phyloP scores from a whole-genome alignment of 2,797 vertebrate genomes.

The Luscinia luscinia region DNA sequence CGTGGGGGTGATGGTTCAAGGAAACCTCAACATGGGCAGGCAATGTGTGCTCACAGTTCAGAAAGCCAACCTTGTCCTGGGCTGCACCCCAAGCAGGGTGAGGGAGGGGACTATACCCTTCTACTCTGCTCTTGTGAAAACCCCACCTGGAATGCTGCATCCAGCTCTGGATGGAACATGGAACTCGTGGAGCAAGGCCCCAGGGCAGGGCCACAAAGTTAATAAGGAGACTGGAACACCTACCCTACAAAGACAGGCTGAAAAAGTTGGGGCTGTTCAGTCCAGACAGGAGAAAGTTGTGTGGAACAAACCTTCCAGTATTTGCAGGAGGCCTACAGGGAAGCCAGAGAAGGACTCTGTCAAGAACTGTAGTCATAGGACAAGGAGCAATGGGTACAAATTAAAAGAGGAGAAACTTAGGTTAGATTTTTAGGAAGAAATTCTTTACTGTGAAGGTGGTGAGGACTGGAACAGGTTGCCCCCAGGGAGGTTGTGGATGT shows the following conservation, averaged over 20 bases:
- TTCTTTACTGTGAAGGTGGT: neutral
- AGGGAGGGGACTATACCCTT: neutral
- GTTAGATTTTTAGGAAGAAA: neutral
- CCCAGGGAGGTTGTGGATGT: too few species aligned
- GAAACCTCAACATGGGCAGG: neutral
- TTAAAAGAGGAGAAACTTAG: neutral
- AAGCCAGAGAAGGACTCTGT: neutral
- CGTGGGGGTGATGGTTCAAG: neutral
- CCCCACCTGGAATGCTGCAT: neutral
- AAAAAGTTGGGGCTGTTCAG: neutral
- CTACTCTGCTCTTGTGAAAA: neutral
- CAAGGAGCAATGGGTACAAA: neutral
- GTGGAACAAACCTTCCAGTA: neutral
- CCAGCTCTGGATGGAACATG: neutral
- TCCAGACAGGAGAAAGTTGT: neutral
- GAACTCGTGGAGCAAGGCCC: neutral
- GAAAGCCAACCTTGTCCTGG: neutral
- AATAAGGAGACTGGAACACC: neutral
- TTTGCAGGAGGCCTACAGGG: neutral
- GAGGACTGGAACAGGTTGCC: neutral
- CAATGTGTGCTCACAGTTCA: fast-evolving
- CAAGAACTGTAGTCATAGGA: neutral
- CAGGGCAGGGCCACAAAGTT: neutral
- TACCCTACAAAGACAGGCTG: neutral
- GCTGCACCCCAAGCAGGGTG: neutral